Evolutionary conservation across 2,113 vertebrate genomes (phyloP), one percentile per base, ranked within the genome.

Genomic region (Chaetorhynchus papuensis): DNA sequence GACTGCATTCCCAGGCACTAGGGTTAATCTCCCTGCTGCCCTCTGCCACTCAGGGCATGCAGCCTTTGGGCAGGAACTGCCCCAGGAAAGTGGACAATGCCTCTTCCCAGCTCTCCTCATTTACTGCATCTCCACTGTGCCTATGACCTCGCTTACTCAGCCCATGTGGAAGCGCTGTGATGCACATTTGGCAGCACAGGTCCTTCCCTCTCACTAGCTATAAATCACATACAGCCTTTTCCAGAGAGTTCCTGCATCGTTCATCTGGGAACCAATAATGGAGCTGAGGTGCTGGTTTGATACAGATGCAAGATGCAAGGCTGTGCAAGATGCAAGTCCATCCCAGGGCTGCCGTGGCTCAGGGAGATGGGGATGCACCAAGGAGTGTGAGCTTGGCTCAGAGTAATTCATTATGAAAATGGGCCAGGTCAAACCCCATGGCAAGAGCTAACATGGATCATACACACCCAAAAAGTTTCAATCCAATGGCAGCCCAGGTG

Each of bases 291-390:
- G 49, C n/a, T 50, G 30, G 59, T 15, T 64, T 44, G 83, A 42
- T 33, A 28, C 0, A 12, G 53, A 63, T 0, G 9, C 23, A 35
- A 74, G 85, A 21, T 61, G 75, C n/a, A 63, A 63, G 66, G 57
- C 53, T 31, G 50, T 42, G 66, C 22, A 49, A 49, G 47, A 49
- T 49, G 49, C 7, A 11, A 24, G 21, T 44, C 61, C 54, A 4
- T 56, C n/a, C 45, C 1, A 0, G 35, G 26, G 44, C 57, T 88
- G 39, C 39, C 0, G 0, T 1, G 2, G 26, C 47, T 79, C 63
- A 0, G 8, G 63, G 39, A 75, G 42, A 52, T 10, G 27, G 30
- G 53, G 50, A 57, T 41, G 70, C 12, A 52, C n/a, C 28, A 59
- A 13, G 16, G 23, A 65, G 14, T 22, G 9, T 35, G 35, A 85